Evolutionary conservation across 2,113 vertebrate species (phyloP), one percentile per base, ranked within the genome.

Genomic region (Trinectes maculatus): DNA sequence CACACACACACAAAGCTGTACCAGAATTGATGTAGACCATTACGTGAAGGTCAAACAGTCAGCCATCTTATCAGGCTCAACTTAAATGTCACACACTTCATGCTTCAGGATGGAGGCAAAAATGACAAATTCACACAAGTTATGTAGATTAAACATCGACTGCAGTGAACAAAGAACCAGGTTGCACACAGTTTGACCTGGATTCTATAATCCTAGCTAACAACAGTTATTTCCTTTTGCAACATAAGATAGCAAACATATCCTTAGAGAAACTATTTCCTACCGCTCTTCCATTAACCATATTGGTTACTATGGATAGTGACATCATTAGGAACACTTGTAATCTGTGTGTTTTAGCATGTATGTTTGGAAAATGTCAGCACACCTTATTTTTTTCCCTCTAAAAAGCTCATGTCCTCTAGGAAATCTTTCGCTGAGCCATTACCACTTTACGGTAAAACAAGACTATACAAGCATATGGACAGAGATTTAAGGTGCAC

Each of bases 1-100:
- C 77, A 24, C n/a, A n/a, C n/a, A n/a, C n/a, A n/a, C n/a, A n/a
- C n/a, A n/a, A n/a, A 46, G 36, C 54, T 34, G 40, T 33, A 24
- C 37, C 70, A 44, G 69, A 80, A 82, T 53, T 74, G 72, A 80
- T 81, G 77, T 66, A 69, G 42, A 77, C 60, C 79, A 80, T 72
- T 76, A 72, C 56, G 56, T 83, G 82, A 86, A 87, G 85, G 87
- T 86, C 85, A 84, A 77, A 84, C 75, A 67, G 73, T 60, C 66
- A 39, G 74, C 67, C 10, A 49, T 77, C 69, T 73, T 77, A 83
- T 86, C 83, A 71, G 43, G 70, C 58, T 34, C 37, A 61, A 61
- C 60, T 71, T 79, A 80, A 84, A 88, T 82, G 83, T 79, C 65
- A 79, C 48, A 59, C 49, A 66, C 57, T 49, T 44, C 16, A 33